Conservation (phyloP, 2,888 invertebrate genomes). For the Watsonalla cultraria region DNA sequence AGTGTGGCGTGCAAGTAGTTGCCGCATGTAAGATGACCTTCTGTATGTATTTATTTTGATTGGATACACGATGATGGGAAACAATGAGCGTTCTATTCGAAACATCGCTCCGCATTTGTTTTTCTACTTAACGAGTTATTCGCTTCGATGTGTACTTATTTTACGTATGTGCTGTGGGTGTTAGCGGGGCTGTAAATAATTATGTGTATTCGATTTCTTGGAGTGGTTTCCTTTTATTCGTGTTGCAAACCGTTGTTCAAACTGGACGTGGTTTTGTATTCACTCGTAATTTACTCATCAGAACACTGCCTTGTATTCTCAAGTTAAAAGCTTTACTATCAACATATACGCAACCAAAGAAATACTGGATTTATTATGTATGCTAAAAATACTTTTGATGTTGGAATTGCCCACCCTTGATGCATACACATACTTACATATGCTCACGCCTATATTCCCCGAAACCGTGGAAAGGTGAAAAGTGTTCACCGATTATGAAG, state of each 20-base stretch:
- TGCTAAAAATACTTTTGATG: no score
- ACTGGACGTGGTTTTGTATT: neutral
- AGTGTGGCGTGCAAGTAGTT: no score
- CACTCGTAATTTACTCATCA: neutral
- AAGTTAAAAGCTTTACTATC: no score
- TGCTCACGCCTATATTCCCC: no score
- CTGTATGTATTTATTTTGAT: conserved; percentile 6
- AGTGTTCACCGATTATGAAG: no score
- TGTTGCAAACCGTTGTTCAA: neutral
- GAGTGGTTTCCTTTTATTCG: neutral
- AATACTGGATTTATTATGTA: no score
- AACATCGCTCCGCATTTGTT: conserved; percentile 41
- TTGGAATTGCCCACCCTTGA: no score
- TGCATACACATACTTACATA: no score
- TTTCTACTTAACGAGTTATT: conserved; percentile 50
- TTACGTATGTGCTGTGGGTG: conserved; percentile 12
- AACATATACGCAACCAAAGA: no score
- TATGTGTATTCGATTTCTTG: neutral
- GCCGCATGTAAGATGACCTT: conserved; percentile 4
- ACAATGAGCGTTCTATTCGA: conserved; percentile 48
- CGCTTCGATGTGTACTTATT: conserved; percentile 35
- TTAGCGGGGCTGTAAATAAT: neutral
- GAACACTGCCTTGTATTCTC: neutral
- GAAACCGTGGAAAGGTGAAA: no score
- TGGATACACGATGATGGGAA: conserved; percentile 26